A percentile compares a stretch with the other conserved stretches of the same genome.
phyloP scores from a whole-genome alignment of 2,113 vertebrate genomes.

The Beaufortia kweichowensis region DNA sequence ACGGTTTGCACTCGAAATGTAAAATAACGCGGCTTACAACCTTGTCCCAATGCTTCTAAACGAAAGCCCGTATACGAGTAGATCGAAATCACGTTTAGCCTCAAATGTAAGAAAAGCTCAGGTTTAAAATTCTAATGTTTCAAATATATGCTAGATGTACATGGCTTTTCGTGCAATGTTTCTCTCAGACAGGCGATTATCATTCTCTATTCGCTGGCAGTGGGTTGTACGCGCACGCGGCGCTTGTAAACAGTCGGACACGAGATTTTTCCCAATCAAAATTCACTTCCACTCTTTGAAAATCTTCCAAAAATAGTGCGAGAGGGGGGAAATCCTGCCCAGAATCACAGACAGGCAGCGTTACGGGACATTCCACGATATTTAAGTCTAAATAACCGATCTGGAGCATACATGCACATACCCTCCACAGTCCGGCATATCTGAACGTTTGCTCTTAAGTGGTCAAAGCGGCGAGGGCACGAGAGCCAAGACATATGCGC shows the following conservation, averaged over 20 bases:
- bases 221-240: slow-evolving; percentile 83
- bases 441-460: slow-evolving; percentile 64
- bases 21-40: slow-evolving; percentile 3
- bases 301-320: slow-evolving; percentile 90
- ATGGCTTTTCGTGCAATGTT: not conserved
- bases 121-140: slow-evolving; percentile 32
- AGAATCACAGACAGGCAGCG: slow-evolving; percentile 62
- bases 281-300: slow-evolving; percentile 89
- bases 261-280: slow-evolving; percentile 91
- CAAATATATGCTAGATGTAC: slow-evolving; percentile 28
- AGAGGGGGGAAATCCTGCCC: slow-evolving; percentile 77
- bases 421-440: slow-evolving; percentile 58
- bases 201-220: slow-evolving; percentile 73
- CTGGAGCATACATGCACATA: slow-evolving; percentile 57
- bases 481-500: slow-evolving; percentile 61
- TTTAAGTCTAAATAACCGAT: slow-evolving; percentile 55
- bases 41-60: slow-evolving; percentile 62
- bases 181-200: slow-evolving; percentile 19
- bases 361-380: slow-evolving; percentile 65
- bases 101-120: slow-evolving; percentile 41
- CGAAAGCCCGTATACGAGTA: slow-evolving; percentile 19
- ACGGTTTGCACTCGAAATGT: slow-evolving; percentile 32
- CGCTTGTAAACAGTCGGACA: slow-evolving; percentile 94
- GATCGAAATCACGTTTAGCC: slow-evolving; percentile 2
- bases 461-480: slow-evolving; percentile 65